Conservation (phyloP, 1,140 invertebrate species). For the Brachionus plicatilis region DNA sequence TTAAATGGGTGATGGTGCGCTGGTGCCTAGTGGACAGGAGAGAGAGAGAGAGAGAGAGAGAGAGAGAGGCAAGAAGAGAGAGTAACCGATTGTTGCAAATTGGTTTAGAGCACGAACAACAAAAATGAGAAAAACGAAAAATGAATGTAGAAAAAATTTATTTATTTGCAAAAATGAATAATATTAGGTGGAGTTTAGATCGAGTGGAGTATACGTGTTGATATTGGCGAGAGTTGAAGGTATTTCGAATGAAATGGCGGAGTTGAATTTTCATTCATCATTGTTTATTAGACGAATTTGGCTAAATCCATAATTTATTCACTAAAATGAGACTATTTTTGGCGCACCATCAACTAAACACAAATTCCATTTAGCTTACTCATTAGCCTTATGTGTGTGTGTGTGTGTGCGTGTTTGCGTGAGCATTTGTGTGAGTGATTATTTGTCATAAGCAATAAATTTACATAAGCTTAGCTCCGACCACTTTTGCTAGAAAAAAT, state of each 20-base stretch:
- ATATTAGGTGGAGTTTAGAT: not conserved
- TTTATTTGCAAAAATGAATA: not conserved
- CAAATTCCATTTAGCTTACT: not conserved
- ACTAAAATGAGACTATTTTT: not conserved
- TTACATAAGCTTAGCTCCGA: not conserved
- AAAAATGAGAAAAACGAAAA: not conserved
- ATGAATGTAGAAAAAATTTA: not conserved
- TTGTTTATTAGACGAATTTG: not conserved
- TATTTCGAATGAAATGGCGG: conserved; percentile 26
- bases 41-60: too few relatives aligned
- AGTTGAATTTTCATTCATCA: conserved; percentile 36
- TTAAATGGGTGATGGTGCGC: too few relatives aligned
- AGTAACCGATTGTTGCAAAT: too few relatives aligned
- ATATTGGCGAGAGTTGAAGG: not conserved
- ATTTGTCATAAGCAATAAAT: not conserved
- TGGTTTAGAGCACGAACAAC: not conserved
- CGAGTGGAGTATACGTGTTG: not conserved
- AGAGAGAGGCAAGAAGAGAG: too few relatives aligned
- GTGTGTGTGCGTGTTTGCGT: too few relatives aligned
- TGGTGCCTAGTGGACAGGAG: not conserved
- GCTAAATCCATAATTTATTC: not conserved
- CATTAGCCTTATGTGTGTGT: not conserved
- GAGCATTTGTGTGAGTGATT: too few relatives aligned
- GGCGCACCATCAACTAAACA: not conserved
- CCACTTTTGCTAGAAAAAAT: not conserved